Percentiles rank a stretch among this genome's conserved stretches.
Conservation (phyloP, 2,888 invertebrate species). For the Hermaeophaga mercurialis region DNA sequence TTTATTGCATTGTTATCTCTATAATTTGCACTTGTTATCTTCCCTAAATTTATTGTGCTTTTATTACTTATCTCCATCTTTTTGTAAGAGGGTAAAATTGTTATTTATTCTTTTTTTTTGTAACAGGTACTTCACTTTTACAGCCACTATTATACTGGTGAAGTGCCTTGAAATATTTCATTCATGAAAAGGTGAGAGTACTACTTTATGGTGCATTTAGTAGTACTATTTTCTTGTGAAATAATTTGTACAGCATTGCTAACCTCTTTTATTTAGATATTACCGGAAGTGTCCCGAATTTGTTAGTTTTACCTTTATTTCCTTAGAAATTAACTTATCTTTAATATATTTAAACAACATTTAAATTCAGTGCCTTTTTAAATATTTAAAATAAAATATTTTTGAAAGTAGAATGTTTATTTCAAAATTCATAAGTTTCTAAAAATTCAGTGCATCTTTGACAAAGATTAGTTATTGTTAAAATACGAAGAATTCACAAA, state of each 20-base stretch:
- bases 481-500: neutral
- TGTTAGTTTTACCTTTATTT: too few species aligned
- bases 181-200: constrained; percentile 8
- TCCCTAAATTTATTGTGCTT: constrained; percentile 9
- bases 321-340: too few species aligned
- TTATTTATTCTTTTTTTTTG: constrained; percentile 1
- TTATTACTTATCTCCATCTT: constrained; percentile 19
- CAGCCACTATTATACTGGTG: neutral
- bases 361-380: too few species aligned
- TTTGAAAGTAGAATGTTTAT: too few species aligned
- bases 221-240: constrained; percentile 12
- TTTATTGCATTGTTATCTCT: neutral
- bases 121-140: constrained; percentile 15
- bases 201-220: constrained; percentile 9
- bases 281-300: constrained; percentile 5
- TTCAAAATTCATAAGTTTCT: too few species aligned
- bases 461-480: neutral
- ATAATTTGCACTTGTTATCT: constrained; percentile 1
- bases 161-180: constrained; percentile 2
- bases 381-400: too few species aligned
- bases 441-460: too few species aligned
- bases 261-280: neutral
- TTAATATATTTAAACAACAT: too few species aligned
- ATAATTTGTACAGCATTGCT: constrained; percentile 5
- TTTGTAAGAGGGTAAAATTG: constrained; percentile 8